Evolutionary conservation across 2,113 vertebrate species (phyloP).

Genomic region (Hippocampus barbouri): DNA sequence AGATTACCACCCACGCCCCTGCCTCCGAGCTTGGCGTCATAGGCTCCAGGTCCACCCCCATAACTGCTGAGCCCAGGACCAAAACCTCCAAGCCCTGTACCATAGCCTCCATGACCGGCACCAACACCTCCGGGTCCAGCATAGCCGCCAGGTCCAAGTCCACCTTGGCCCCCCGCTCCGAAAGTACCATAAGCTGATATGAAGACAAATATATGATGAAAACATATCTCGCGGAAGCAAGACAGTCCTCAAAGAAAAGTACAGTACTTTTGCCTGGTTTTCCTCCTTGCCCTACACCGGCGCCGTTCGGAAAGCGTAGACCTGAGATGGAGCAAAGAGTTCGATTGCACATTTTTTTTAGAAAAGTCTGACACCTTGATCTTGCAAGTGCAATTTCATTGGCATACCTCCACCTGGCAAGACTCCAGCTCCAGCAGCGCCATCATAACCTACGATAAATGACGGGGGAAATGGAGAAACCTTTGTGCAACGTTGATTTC

Average conservation of each 20-base stretch:
- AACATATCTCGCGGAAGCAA: neutral
- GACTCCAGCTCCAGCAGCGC: slow-evolving; percentile 54
- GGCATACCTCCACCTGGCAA: slow-evolving; percentile 65
- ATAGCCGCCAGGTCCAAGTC: slow-evolving; percentile 44
- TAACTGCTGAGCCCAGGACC: slow-evolving; percentile 42
- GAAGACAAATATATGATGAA: slow-evolving; percentile 14
- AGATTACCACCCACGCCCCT: slow-evolving; percentile 28
- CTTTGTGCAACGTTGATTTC: neutral
- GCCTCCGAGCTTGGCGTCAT: slow-evolving; percentile 34
- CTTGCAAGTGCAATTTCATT: neutral
- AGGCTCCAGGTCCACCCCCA: slow-evolving; percentile 51
- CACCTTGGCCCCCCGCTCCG: slow-evolving; percentile 40
- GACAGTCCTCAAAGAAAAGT: neutral
- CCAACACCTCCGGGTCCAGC: slow-evolving; percentile 49
- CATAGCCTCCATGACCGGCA: slow-evolving; percentile 34
- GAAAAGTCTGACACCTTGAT: neutral
- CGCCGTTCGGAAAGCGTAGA: slow-evolving; percentile 62
- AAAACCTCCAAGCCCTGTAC: slow-evolving; percentile 33
- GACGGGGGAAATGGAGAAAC: neutral
- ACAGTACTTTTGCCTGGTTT: slow-evolving; percentile 67
- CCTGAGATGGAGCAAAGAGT: slow-evolving; percentile 41
- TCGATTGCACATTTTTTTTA: neutral
- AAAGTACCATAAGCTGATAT: slow-evolving; percentile 53
- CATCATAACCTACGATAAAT: slow-evolving; percentile 62
- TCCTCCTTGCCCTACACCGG: slow-evolving; percentile 59